These are phyloP conservation scores for Nipponacmea schrenckii DNA, from an alignment of 2,888 invertebrate genomes.

Conservation along the genomic window DNA sequence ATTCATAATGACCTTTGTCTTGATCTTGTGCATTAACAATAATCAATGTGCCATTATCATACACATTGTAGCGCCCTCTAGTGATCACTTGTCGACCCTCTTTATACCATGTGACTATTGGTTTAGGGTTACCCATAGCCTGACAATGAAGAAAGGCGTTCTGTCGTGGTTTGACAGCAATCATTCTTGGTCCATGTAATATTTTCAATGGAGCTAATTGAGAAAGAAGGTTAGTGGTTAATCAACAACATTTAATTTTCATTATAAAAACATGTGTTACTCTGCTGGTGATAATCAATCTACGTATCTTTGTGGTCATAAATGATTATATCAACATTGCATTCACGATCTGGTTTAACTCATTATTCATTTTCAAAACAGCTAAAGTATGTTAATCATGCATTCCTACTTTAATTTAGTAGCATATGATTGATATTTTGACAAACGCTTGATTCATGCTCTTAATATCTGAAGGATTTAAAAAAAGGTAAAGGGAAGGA, in stretches of 20 bases:
- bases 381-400: too few relatives aligned
- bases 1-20: slow-evolving; percentile 86
- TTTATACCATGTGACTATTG: slow-evolving; percentile 54
- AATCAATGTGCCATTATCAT: slow-evolving; percentile 75
- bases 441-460: too few relatives aligned
- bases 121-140: slow-evolving; percentile 55
- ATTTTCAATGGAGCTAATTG: slow-evolving; percentile 54
- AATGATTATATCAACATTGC: too few relatives aligned
- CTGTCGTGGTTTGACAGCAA: slow-evolving; percentile 51
- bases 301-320: too few relatives aligned
- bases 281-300: too few relatives aligned
- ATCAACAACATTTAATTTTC: not conserved
- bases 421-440: too few relatives aligned
- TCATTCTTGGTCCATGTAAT: slow-evolving; percentile 50
- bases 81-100: slow-evolving; percentile 33
- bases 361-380: too few relatives aligned
- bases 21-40: slow-evolving; percentile 75
- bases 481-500: too few relatives aligned
- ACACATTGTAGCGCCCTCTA: slow-evolving; percentile 39
- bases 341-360: too few relatives aligned
- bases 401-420: too few relatives aligned
- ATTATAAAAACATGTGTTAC: not conserved
- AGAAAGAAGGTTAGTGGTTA: not conserved
- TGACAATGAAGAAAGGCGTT: slow-evolving; percentile 59
- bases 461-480: too few relatives aligned